Percentiles rank a stretch among this genome's conserved stretches.
phyloP scores from a whole-genome alignment of 2,797 vertebrate genomes.

The Halcyon leucocephala region DNA sequence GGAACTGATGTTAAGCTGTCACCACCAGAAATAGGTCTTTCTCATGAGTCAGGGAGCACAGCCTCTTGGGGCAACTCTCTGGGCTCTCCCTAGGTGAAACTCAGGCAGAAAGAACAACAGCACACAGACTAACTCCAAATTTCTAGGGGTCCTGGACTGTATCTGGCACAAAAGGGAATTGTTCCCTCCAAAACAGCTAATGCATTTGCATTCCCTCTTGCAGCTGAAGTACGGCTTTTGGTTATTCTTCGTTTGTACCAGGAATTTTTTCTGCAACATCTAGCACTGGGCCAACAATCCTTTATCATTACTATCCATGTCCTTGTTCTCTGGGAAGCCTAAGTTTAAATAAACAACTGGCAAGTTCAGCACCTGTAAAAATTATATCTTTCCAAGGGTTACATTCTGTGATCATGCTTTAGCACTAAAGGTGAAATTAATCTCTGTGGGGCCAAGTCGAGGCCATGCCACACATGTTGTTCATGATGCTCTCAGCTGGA shows the following conservation, averaged over 20 bases:
- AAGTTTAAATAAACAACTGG: not conserved
- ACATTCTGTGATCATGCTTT: not conserved
- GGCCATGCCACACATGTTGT: not conserved
- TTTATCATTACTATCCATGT: not conserved
- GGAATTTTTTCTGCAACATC: not conserved
- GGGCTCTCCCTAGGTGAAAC: not conserved
- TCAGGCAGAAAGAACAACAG: not conserved
- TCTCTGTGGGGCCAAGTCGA: not conserved
- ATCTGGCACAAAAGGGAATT: not conserved
- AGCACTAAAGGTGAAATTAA: not conserved
- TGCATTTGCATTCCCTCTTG: not conserved
- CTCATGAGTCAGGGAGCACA: not conserved
- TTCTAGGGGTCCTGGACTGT: not conserved
- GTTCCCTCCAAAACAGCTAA: not conserved
- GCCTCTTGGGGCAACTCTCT: accelerated
- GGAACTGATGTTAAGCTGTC: not conserved
- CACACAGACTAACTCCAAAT: not conserved
- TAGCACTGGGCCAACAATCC: not conserved
- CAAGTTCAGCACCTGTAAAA: not conserved
- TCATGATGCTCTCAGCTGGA: not conserved
- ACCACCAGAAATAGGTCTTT: not conserved
- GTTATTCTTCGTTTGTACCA: not conserved
- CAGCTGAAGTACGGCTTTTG: not conserved
- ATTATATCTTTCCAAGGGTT: not conserved
- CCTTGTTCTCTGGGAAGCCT: not conserved